A percentile compares a stretch with the other conserved stretches of the same genome.
Conservation (phyloP, 2,888 invertebrate species). For the Myopa testacea region DNA sequence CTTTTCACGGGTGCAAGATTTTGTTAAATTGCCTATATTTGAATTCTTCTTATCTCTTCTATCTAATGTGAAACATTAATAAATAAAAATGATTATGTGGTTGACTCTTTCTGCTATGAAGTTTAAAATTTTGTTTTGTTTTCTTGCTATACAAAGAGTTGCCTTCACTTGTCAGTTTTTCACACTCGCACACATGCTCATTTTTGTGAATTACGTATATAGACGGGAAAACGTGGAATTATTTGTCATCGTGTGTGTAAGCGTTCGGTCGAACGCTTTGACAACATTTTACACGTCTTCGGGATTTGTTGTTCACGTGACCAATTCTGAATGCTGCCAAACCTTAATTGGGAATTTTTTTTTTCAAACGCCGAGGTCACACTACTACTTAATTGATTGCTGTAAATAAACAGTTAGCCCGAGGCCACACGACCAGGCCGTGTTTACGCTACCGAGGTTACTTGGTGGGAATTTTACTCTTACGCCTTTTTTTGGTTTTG, state of each 20-base stretch:
- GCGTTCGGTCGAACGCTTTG: constrained; percentile 1
- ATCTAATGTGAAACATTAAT: not conserved
- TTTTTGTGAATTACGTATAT: not conserved
- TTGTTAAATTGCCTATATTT: not conserved
- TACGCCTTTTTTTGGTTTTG: no score
- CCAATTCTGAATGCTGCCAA: constrained; percentile 46
- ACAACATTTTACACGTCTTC: constrained; percentile 44
- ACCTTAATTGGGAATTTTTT: not conserved
- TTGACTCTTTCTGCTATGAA: not conserved
- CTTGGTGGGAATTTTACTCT: no score
- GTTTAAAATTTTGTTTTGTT: not conserved
- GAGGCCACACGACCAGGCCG: no score
- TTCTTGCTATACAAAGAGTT: constrained; percentile 2
- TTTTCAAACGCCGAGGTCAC: no score
- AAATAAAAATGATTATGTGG: not conserved
- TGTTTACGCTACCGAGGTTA: no score
- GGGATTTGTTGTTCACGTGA: constrained; percentile 47
- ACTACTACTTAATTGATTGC: no score
- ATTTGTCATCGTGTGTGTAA: not conserved
- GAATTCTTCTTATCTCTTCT: not conserved
- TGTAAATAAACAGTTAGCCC: no score
- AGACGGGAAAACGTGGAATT: constrained; percentile 20
- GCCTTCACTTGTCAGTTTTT: constrained; percentile 1
- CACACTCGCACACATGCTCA: constrained; percentile 7
- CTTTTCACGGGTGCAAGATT: not conserved